Conservation (phyloP, 1,140 invertebrate species). For the Dendrolimus punctatus region DNA sequence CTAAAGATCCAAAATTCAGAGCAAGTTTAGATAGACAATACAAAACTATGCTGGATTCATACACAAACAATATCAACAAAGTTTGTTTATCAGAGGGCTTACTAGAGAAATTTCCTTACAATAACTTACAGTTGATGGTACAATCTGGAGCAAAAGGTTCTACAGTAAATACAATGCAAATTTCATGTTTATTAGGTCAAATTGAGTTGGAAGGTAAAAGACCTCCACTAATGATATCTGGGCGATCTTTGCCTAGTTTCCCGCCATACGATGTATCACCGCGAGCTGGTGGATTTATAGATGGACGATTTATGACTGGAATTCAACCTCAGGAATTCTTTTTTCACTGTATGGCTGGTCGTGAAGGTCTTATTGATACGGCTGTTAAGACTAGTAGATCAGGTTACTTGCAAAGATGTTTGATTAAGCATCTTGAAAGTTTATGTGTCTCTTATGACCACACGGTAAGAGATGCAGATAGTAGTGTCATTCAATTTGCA, state of each 20-base stretch:
- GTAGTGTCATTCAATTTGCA: slow-evolving; percentile 94
- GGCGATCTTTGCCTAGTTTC: slow-evolving; percentile 94
- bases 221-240: slow-evolving; percentile 95
- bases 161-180: slow-evolving; percentile 97
- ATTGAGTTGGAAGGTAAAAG: slow-evolving; percentile 98
- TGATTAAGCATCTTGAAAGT: slow-evolving; percentile 98
- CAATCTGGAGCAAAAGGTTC: slow-evolving; percentile 98
- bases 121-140: slow-evolving; percentile 98
- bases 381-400: slow-evolving; percentile 95
- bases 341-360: slow-evolving; percentile 99
- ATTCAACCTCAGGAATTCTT: slow-evolving; percentile 98
- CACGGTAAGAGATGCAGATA: slow-evolving; percentile 96
- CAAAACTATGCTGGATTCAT: slow-evolving; percentile 85
- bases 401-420: slow-evolving; percentile 97
- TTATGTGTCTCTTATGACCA: slow-evolving; percentile 92
- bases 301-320: slow-evolving; percentile 96
- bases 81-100: slow-evolving; percentile 87
- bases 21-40: slow-evolving; percentile 87
- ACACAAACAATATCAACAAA: slow-evolving; percentile 93
- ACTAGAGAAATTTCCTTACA: slow-evolving; percentile 90
- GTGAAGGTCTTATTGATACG: slow-evolving; percentile 93
- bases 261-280: slow-evolving; percentile 91
- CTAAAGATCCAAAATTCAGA: slow-evolving; percentile 83
- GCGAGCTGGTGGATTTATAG: slow-evolving; percentile 96
- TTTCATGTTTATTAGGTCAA: slow-evolving; percentile 96